Conservation (phyloP, 2,888 invertebrate genomes). For the Rotaria sp. region DNA sequence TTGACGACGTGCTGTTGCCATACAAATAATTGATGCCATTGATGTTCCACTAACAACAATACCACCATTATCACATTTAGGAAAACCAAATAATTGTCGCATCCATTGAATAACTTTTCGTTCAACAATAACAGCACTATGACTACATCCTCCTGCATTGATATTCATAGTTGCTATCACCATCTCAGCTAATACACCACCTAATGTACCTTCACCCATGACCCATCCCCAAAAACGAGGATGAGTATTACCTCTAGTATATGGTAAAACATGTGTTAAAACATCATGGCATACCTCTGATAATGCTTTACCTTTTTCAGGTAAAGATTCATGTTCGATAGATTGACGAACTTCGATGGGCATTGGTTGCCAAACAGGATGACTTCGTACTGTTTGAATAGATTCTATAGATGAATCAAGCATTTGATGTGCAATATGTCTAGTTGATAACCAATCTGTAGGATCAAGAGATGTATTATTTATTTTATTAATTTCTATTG, state of each 20-base stretch:
- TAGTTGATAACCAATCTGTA: background rate
- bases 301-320: background rate
- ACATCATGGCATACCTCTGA: background rate
- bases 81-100: conserved; percentile 6
- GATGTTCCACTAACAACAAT: conserved; percentile 24
- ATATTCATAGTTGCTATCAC: background rate
- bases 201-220: background rate
- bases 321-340: background rate
- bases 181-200: conserved; percentile 21
- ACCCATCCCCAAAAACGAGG: conserved; percentile 27
- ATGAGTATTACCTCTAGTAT: background rate
- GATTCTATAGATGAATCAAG: background rate
- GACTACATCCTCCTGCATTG: background rate
- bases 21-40: background rate
- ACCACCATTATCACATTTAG: background rate
- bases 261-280: background rate
- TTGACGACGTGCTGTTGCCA: conserved; percentile 11
- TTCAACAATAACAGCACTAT: background rate
- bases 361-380: background rate
- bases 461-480: conserved; percentile 9
- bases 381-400: background rate
- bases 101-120: conserved; percentile 14
- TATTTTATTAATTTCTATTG: no score
- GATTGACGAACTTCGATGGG: background rate
- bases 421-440: background rate